Evolutionary conservation across 2,797 vertebrate genomes (phyloP).

Genomic region (Hypotaenidia okinawae): DNA sequence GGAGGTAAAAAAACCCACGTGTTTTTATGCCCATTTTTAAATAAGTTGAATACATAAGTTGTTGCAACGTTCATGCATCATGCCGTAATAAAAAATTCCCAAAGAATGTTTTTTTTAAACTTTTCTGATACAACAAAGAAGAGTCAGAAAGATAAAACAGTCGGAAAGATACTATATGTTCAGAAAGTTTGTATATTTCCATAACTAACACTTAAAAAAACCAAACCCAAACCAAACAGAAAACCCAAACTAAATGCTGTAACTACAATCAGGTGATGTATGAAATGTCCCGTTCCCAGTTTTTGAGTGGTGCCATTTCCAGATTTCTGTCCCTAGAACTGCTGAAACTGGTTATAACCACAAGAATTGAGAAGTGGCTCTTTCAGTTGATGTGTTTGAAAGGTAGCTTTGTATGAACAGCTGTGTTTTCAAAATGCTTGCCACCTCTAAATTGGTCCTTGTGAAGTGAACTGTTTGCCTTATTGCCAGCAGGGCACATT

Average conservation of each 20-base stretch:
- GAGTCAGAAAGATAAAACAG: not conserved
- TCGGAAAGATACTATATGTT: not conserved
- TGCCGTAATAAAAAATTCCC: not conserved
- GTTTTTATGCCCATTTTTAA: not conserved
- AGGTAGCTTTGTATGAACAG: conserved; percentile 77
- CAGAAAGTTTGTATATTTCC: not conserved
- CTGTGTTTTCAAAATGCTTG: conserved; percentile 73
- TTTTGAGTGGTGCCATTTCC: conserved; percentile 1
- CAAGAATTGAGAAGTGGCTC: conserved; percentile 50
- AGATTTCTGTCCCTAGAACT: not conserved
- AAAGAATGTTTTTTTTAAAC: not conserved
- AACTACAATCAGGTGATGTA: not conserved
- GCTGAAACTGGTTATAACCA: conserved; percentile 21
- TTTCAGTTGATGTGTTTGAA: conserved; percentile 54
- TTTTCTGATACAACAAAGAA: not conserved
- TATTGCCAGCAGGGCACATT: conserved; percentile 66
- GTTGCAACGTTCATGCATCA: not conserved
- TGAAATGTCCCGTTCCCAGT: not conserved
- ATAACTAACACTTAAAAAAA: not conserved
- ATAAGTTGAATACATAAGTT: not conserved
- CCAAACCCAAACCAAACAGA: too few species aligned
- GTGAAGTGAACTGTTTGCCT: conserved; percentile 65
- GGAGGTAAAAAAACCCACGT: not conserved
- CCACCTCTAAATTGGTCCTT: conserved; percentile 69
- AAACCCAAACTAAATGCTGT: not conserved